These are phyloP conservation scores for Polypedilum pembai DNA, from an alignment of 1,140 invertebrate species.

Conservation along the genomic window DNA sequence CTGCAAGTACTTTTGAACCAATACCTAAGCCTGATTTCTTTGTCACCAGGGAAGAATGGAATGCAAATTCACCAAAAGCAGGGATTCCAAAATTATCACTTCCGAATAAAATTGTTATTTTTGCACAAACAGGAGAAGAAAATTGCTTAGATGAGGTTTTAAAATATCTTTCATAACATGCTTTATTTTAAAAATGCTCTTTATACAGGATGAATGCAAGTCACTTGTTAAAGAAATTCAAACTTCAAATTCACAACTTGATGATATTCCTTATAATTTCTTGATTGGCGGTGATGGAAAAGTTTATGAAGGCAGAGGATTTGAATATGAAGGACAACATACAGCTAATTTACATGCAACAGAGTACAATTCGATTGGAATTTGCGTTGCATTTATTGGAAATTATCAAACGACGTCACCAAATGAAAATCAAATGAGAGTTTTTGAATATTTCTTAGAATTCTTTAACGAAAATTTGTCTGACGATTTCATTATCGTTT, in stretches of 20 bases:
- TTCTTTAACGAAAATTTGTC: not conserved
- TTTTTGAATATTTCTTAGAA: not conserved
- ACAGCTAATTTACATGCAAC: slow-evolving; percentile 49
- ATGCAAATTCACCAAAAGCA: slow-evolving; percentile 48
- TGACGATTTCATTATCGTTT: not conserved
- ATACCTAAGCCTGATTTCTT: slow-evolving; percentile 33
- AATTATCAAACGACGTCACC: slow-evolving; percentile 39
- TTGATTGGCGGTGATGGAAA: slow-evolving; percentile 58
- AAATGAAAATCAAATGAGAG: not conserved
- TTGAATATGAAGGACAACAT: slow-evolving; percentile 40
- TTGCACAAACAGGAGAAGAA: slow-evolving; percentile 48
- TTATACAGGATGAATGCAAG: slow-evolving; percentile 36
- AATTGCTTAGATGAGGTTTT: slow-evolving; percentile 45
- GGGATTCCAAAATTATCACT: no score
- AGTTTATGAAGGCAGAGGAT: slow-evolving; percentile 54
- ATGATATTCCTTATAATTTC: slow-evolving; percentile 56
- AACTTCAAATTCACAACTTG: slow-evolving; percentile 42
- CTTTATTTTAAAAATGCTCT: not conserved
- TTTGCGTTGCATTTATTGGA: slow-evolving; percentile 53
- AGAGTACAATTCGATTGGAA: slow-evolving; percentile 51
- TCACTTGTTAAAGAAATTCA: slow-evolving; percentile 47
- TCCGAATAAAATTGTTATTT: no score
- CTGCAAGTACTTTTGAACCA: not conserved
- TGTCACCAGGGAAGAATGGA: slow-evolving; percentile 47
- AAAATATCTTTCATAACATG: slow-evolving; percentile 29